Percentiles rank a stretch among this genome's conserved stretches.
phyloP scores from a whole-genome alignment of 2,888 invertebrate species.

The Cepaea hortensis region DNA sequence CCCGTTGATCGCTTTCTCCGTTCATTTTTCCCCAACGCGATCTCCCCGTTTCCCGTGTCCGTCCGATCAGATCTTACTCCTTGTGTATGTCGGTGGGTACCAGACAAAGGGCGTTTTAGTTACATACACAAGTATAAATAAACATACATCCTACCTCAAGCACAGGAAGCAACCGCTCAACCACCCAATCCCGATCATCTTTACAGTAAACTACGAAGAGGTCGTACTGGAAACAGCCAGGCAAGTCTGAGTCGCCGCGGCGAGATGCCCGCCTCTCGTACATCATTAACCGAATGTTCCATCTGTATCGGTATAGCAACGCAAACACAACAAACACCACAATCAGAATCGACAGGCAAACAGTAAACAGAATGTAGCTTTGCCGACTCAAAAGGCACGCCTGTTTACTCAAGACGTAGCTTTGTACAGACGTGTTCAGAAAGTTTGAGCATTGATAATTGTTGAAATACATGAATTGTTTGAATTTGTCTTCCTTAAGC shows the following conservation, averaged over 20 bases:
- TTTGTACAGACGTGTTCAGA: background rate
- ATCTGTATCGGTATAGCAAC: constrained; percentile 79
- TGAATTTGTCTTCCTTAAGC: constrained; percentile 16
- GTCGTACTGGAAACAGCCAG: constrained; percentile 78
- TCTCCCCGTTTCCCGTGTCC: too few species aligned
- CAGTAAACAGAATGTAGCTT: constrained; percentile 35
- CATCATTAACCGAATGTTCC: constrained; percentile 79
- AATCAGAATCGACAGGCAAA: constrained; percentile 39
- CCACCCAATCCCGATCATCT: constrained; percentile 82
- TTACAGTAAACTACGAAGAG: constrained; percentile 85
- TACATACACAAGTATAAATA: background rate
- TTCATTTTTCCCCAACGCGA: too few species aligned
- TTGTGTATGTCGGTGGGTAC: too few species aligned
- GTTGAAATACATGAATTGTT: constrained; percentile 16
- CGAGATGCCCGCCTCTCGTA: constrained; percentile 57
- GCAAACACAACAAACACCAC: constrained; percentile 50
- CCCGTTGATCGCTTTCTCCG: too few species aligned
- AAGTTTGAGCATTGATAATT: constrained; percentile 37
- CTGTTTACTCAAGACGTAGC: constrained; percentile 23
- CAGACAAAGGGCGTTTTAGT: too few species aligned
- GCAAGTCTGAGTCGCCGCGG: background rate
- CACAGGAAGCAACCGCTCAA: constrained; percentile 81
- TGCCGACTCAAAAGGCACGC: constrained; percentile 43
- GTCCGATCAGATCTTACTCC: too few species aligned
- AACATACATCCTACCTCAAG: constrained; percentile 77